Conservation (phyloP, 2,113 vertebrate genomes). For the Brachirus orientalis region DNA sequence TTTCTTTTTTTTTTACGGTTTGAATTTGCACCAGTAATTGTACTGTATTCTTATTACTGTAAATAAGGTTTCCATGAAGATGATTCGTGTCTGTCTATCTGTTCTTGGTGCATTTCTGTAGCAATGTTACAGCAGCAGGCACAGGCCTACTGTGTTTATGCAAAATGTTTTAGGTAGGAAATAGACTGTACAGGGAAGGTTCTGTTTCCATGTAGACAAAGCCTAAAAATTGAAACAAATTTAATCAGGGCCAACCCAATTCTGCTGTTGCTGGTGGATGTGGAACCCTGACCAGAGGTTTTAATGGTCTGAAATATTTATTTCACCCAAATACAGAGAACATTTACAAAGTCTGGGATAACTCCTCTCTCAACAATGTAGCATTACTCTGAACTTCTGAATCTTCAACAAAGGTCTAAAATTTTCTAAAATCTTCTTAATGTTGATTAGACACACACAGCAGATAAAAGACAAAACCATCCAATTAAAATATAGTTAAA, state of each 20-base stretch:
- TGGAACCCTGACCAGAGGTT: constrained; percentile 67
- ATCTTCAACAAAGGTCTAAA: constrained; percentile 2
- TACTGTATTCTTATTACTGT: no score
- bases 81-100: no score
- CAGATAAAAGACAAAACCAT: constrained; percentile 14
- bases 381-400: not conserved
- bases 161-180: no score
- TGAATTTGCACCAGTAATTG: no score
- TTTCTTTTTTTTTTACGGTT: no score
- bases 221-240: constrained; percentile 67
- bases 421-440: not conserved
- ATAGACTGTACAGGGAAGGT: no score
- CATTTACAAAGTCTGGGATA: constrained; percentile 13
- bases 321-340: constrained; percentile 24
- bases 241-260: constrained; percentile 71
- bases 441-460: not conserved
- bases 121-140: no score
- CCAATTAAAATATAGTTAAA: constrained; percentile 6
- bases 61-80: no score
- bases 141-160: no score
- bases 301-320: constrained; percentile 57
- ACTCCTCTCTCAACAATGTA: no score
- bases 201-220: not conserved
- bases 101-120: no score
- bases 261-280: constrained; percentile 53